phyloP scores from a whole-genome alignment of 2,797 vertebrate species.

The Zalophus californianus region DNA sequence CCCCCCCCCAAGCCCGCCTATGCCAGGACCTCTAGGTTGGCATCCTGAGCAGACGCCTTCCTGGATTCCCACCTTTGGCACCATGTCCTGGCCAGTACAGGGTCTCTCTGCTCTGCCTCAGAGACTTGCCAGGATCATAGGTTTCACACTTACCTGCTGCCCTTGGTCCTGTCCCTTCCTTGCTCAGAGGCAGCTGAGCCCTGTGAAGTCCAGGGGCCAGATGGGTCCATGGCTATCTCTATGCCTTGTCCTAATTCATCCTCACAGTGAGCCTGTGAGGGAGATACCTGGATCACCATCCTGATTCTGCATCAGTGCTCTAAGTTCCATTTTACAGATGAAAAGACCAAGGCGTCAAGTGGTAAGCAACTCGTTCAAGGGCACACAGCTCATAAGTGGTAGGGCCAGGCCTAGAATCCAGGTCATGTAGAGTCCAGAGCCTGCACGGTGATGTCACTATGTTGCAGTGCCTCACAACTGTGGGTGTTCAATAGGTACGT shows the following conservation, averaged over 20 bases:
- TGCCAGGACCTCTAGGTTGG: not conserved
- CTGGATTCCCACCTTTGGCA: not conserved
- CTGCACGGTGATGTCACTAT: not conserved
- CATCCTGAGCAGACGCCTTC: not conserved
- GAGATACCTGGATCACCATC: not conserved
- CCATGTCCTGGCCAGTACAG: not conserved
- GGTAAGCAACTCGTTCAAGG: not conserved
- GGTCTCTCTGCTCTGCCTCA: not conserved
- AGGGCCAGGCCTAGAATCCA: not conserved
- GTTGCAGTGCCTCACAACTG: not conserved
- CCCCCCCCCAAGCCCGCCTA: not conserved
- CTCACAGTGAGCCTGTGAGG: not conserved
- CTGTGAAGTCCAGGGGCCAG: not conserved
- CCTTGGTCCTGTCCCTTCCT: not conserved
- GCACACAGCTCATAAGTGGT: not conserved
- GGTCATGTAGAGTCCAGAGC: not conserved
- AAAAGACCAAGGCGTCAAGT: conserved; percentile 12
- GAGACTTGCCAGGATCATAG: not conserved
- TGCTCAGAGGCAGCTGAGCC: not conserved
- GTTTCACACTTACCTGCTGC: not conserved
- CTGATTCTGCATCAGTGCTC: not conserved
- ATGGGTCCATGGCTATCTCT: not conserved
- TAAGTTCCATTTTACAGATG: not conserved
- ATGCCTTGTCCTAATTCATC: not conserved
- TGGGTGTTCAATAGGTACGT: not conserved